Conservation (phyloP, 2,113 vertebrate species). For the Semnornis frantzii region DNA sequence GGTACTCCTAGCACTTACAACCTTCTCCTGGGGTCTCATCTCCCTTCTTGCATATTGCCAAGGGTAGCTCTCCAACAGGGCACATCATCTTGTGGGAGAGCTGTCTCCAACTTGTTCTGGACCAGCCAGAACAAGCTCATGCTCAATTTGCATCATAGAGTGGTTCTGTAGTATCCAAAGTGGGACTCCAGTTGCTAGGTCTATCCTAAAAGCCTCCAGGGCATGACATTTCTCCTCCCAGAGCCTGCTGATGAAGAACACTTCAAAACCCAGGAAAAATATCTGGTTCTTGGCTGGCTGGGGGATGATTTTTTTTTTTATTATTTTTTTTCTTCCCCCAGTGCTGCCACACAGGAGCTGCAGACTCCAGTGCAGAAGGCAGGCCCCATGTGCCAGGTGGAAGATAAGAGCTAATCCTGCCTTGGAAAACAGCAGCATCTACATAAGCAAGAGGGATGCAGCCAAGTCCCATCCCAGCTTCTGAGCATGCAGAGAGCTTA, state of each 20-base stretch:
- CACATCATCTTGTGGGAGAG: not conserved
- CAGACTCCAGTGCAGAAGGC: not conserved
- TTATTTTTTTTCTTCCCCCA: too few species aligned
- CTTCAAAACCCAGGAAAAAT: not conserved
- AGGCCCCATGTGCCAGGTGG: conserved; percentile 50
- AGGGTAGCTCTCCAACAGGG: not conserved
- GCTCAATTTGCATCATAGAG: not conserved
- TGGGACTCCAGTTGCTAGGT: not conserved
- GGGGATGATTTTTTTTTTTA: not conserved
- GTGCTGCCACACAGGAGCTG: not conserved
- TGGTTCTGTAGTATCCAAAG: not conserved
- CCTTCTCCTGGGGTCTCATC: not conserved
- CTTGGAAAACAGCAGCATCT: conserved; percentile 33
- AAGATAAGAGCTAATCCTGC: conserved; percentile 62
- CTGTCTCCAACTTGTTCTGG: not conserved
- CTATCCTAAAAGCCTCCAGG: not conserved
- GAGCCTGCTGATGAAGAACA: not conserved
- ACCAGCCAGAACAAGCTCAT: not conserved
- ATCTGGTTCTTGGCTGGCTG: not conserved
- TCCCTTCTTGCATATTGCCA: not conserved
- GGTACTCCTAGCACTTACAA: not conserved
- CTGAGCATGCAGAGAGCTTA: not conserved
- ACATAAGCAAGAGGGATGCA: conserved; percentile 26
- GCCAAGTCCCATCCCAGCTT: conserved; percentile 9
- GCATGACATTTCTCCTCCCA: not conserved